Evolutionary conservation across 2,113 vertebrate species (phyloP), one percentile per base, ranked within the genome.

Genomic region (Poecilia latipinna): DNA sequence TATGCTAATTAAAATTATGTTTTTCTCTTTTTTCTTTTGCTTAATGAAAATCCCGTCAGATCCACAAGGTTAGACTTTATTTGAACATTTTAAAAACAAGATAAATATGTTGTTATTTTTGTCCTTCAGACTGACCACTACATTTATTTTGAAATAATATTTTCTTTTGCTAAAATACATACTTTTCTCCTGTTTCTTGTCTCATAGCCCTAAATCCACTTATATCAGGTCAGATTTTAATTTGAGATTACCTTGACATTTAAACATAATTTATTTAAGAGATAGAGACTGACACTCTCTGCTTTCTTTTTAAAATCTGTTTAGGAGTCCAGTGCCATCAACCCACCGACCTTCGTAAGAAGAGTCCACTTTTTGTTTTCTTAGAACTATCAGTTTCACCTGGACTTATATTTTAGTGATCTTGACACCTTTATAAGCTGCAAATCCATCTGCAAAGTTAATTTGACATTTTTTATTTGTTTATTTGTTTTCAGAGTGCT

Each of bases 261-360:
- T 15, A 42, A 3, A 42, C 39, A 42, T 42, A 42, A 42, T 42
- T 42, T 15, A 15, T 42, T 42, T 42, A 3, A 48, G 19, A 1
- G 5, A 26, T 19, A 51, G 17, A 51, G 10, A n/a, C 48, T 57
- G 17, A 57, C 12, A 57, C 24, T 22, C 28, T 32, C 15, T 37
- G 24, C 31, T 44, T 31, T 54, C 42, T 26, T 64, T 19, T 8
- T 3, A 22, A 63, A 31, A 42, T 64, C 12, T 2, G 32, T 42
- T 54, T 42, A 79, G 66, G 10, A 33, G 8, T 11, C 26, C 28
- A 26, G 12, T 67, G 32, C 29, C 3, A 54, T 70, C 71, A 29
- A 44, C 54, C 65, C 57, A 64, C 28, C 24, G 11, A 78, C 65
- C 72, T 70, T 11, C 13, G 26, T 75, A 73, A 85, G 80, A 3